phyloP scores from a whole-genome alignment of 2,888 invertebrate genomes.

The Parnassius glacialis region DNA sequence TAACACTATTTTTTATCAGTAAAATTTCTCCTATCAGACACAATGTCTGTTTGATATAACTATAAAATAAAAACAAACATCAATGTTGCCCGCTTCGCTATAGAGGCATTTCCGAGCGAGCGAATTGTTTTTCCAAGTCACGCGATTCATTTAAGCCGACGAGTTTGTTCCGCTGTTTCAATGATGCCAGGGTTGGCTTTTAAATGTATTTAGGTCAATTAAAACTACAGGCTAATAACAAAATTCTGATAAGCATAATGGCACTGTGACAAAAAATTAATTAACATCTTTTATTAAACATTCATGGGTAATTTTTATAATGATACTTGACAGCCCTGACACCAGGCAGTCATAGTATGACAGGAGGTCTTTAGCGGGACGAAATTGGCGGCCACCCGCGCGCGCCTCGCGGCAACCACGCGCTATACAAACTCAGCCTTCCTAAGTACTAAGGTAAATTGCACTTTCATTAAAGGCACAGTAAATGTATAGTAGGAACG shows the following conservation, averaged over 20 bases:
- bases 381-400: conserved; percentile 61
- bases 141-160: conserved; percentile 26
- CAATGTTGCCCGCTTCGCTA: conserved; percentile 16
- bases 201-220: neutral
- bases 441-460: conserved; percentile 36
- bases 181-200: conserved; percentile 15
- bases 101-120: conserved; percentile 9
- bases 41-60: conserved; percentile 5
- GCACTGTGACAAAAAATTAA: neutral
- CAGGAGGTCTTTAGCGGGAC: conserved; percentile 56
- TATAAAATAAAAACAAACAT: conserved; percentile 16
- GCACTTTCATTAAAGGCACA: conserved; percentile 40
- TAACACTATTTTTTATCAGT: neutral
- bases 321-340: conserved; percentile 26
- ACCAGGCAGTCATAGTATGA: conserved; percentile 53
- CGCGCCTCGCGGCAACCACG: conserved; percentile 65
- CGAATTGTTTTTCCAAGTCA: conserved; percentile 27
- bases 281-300: neutral
- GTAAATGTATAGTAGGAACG: too few relatives aligned
- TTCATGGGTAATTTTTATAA: conserved; percentile 4
- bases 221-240: neutral
- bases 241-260: neutral
- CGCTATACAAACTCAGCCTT: conserved; percentile 47
- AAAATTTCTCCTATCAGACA: conserved; percentile 11
- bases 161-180: conserved; percentile 22